A percentile compares a stretch with the other conserved stretches of the same genome.
phyloP scores from a whole-genome alignment of 1,140 invertebrate genomes.

The Drosophila yakuba region DNA sequence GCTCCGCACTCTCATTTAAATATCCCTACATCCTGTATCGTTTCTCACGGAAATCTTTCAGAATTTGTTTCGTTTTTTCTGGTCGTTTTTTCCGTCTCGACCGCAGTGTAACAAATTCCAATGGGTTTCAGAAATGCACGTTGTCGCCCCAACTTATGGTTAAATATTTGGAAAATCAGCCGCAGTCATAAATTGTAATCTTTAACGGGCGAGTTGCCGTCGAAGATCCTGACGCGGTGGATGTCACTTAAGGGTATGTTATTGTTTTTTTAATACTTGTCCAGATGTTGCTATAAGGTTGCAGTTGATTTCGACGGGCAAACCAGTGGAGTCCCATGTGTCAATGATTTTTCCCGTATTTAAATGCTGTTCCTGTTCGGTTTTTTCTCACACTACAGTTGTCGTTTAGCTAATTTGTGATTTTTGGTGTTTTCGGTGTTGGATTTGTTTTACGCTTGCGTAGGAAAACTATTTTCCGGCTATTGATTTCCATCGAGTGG shows the following conservation, averaged over 20 bases:
- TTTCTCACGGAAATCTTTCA: conserved; percentile 69
- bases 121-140: conserved; percentile 50
- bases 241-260: conserved; percentile 50
- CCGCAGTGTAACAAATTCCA: conserved; percentile 68
- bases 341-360: conserved; percentile 67
- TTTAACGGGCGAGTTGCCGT: conserved; percentile 56
- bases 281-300: conserved; percentile 64
- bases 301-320: conserved; percentile 12
- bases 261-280: conserved; percentile 62
- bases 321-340: conserved; percentile 50
- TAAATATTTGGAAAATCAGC: conserved; percentile 54
- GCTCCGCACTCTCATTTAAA: not conserved
- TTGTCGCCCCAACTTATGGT: conserved; percentile 52
- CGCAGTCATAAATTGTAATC: conserved; percentile 67
- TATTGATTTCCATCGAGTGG: conserved; percentile 62
- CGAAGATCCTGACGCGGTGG: conserved; percentile 60
- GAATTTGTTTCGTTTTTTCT: conserved; percentile 17
- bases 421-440: conserved; percentile 76
- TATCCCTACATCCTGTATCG: conserved; percentile 47
- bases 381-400: conserved; percentile 65
- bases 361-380: conserved; percentile 42
- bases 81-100: conserved; percentile 19
- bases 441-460: conserved; percentile 73
- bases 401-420: conserved; percentile 78
- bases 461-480: conserved; percentile 75